phyloP scores from a whole-genome alignment of 1,140 invertebrate genomes.

The Akabosia matsudoensis region DNA sequence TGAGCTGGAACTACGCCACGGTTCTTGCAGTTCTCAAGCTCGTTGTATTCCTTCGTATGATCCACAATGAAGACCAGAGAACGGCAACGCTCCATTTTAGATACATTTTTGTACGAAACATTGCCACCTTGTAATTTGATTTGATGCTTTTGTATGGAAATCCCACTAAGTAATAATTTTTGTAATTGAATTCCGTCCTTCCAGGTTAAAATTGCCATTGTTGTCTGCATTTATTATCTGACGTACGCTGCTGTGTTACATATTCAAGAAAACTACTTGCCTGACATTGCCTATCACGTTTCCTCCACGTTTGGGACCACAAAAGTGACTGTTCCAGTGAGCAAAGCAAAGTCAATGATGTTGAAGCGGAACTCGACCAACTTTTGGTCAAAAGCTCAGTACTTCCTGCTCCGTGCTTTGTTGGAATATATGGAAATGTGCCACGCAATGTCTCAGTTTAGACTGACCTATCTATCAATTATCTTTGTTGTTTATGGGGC shows the following conservation, averaged over 20 bases:
- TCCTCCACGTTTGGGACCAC: not conserved
- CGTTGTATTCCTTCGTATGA: not conserved
- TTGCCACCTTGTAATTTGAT: not conserved
- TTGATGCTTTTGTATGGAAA: not conserved
- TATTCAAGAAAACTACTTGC: not conserved
- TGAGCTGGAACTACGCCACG: not conserved
- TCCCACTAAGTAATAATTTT: not conserved
- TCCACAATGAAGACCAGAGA: not conserved
- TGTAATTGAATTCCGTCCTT: not conserved
- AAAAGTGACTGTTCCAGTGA: not conserved
- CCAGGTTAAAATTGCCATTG: not conserved
- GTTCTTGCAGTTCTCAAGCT: not conserved
- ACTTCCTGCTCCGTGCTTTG: not conserved
- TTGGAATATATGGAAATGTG: not conserved
- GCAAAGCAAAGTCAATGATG: not conserved
- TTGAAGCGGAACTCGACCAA: not conserved
- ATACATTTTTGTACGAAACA: slow-evolving; percentile 5
- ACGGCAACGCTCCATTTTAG: not conserved
- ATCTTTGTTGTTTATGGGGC: not conserved
- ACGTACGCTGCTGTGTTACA: not conserved
- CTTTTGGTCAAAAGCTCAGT: not conserved
- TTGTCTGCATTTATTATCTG: not conserved
- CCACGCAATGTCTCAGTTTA: not conserved
- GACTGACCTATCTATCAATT: not conserved
- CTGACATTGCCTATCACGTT: not conserved